Base-by-base conservation (phyloP, 2,888 invertebrate species). In the Pyrochroa serraticornis region DNA sequence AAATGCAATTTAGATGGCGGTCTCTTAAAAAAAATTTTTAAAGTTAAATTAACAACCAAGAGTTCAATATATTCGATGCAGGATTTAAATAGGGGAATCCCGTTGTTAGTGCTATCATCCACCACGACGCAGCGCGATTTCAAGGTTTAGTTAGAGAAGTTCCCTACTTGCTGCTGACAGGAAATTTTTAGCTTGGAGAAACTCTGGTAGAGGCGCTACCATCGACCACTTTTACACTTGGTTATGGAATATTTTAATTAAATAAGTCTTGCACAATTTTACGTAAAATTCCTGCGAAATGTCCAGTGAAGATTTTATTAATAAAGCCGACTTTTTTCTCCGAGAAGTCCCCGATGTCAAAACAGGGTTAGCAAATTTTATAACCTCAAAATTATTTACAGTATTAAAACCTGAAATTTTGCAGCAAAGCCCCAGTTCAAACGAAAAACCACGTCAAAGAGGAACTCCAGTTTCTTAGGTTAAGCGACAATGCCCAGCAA, bases 391-490 rank as follows among this genome's bases (percentile, higher is more conserved):
- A 6, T 54, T 43, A 36, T 35, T 42, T 50, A 13, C 36, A 10
- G 9, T n/a, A 30, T 37, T 12, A 6, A 46, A 46, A 39, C 0
- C 41, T 6, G 0, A 3, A 6, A 48, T 59, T 58, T 54, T 54
- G 9, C 8, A 69, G 64, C 38, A 61, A 54, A 49, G 36, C 43
- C 7, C 13, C 44, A 3, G 39, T 34, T 12, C 36, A 13, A 9
- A 46, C 47, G 37, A 44, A 52, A 56, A 58, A 64, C 44, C 81
- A 81, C 5, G 82, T 89, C 1, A 90, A 89, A 76, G 88, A 90
- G 60, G 91, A 92, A 79, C 81, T 92, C 79, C 91, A 91, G 71
- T 87, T 88, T 5, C 78, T 92, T 41, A 83, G 86, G 5, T 78
- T 92, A 13, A 84, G 83, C 44, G 83, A 88, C 30, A 86, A 88